These are phyloP conservation scores for Limnephilus marmoratus DNA, from an alignment of 2,888 invertebrate species.

Conservation along the genomic window DNA sequence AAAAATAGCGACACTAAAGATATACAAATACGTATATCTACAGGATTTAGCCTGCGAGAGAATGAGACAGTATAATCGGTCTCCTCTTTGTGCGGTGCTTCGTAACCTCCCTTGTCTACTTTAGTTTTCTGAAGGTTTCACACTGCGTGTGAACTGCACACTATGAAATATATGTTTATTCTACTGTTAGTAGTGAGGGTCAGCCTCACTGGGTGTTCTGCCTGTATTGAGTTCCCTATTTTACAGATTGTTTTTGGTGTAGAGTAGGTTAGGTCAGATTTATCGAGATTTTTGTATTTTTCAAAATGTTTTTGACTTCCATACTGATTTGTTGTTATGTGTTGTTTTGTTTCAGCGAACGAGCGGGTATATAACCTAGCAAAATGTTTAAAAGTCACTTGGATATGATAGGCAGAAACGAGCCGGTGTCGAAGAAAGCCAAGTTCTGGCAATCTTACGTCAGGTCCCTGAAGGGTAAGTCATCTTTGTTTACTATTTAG, in stretches of 20 bases:
- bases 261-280: background rate
- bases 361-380: slow-evolving; percentile 83
- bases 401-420: slow-evolving; percentile 96
- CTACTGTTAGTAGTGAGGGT: too few species aligned
- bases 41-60: too few species aligned
- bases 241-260: background rate
- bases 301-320: background rate
- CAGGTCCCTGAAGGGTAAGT: slow-evolving; percentile 92
- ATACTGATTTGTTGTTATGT: background rate
- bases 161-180: too few species aligned
- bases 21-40: too few species aligned
- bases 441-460: slow-evolving; percentile 96
- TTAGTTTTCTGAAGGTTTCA: too few species aligned
- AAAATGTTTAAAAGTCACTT: slow-evolving; percentile 94
- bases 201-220: too few species aligned
- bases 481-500: background rate
- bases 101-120: too few species aligned
- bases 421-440: slow-evolving; percentile 93
- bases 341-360: slow-evolving; percentile 80
- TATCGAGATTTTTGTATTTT: background rate
- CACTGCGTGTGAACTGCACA: too few species aligned
- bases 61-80: too few species aligned
- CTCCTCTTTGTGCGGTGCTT: too few species aligned
- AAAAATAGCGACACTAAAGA: too few species aligned
- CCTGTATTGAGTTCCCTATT: too few species aligned